Base-by-base conservation (phyloP, 2,113 vertebrate genomes). In the Paracanthobrama guichenoti region DNA sequence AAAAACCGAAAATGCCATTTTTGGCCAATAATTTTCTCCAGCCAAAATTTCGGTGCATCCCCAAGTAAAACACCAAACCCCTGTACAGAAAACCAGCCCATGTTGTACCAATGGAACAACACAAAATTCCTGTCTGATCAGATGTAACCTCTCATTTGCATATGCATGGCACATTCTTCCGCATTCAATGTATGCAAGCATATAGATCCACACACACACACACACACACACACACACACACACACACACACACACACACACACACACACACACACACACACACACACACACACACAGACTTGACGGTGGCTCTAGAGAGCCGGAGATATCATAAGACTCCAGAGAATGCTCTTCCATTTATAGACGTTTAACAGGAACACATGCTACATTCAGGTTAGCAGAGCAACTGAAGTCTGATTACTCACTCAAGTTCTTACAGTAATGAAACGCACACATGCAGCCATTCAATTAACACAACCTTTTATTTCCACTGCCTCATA, bases 281-380 rank as follows among this genome's bases (percentile, higher is more conserved):
- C 31, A 31, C 16, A 64, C 39, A 48, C 50, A 24, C 10, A 48
- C 50, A 24, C 10, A 4, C n/a, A 50, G 8, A 26, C 39, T 26
- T 4, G 6, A 35, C 42, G 26, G 42, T 80, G 44, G 26, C 60
- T 66, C 44, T 66, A 64, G 24, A 50, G 60, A 50, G 26, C 11
- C 42, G 13, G 16, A 35, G 28, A 67, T 18, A 81, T 53, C 60
- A 67, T 8, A 71, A 81, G 26, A 24, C 64, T 71, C 64, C 48
- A 55, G 64, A 81, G 79, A 81, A 81, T 71, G 46, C 9, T 22
- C 28, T 81, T 81, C 64, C 48, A 81, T 81, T 81, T 53, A 71
- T 81, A 81, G 79, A n/a, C 28, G 22, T 81, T 39, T 46, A 71
- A 57, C 48, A 55, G 20, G 79, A 71, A n/a, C 20, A 55, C 48